Percentiles rank a stretch among this genome's conserved stretches.
Conservation (phyloP, 2,797 vertebrate genomes). For the Luscinia megarhynchos region DNA sequence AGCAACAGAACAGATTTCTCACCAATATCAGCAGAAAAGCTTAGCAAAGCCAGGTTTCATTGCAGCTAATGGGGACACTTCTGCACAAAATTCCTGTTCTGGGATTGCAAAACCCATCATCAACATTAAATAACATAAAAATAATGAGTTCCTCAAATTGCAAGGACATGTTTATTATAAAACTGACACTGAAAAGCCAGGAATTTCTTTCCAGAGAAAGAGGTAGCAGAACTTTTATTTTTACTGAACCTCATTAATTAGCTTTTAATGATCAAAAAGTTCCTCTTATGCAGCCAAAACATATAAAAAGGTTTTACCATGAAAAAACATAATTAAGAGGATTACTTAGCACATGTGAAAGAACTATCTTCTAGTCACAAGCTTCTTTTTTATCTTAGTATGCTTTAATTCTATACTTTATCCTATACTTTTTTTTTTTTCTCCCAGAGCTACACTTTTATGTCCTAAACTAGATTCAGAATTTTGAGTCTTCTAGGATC, state of each 20-base stretch:
- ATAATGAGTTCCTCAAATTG: background rate
- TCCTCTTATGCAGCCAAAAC: background rate
- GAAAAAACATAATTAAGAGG: background rate
- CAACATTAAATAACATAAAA: background rate
- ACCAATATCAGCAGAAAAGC: background rate
- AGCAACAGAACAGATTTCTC: background rate
- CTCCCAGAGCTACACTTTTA: conserved; percentile 34
- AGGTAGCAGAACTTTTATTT: background rate
- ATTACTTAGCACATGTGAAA: background rate
- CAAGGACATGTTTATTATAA: background rate
- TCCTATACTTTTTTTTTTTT: background rate
- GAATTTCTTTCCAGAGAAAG: background rate
- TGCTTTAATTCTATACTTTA: background rate
- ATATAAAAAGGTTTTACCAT: background rate
- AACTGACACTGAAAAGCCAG: background rate
- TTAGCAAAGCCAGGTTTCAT: background rate
- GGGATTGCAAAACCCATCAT: background rate
- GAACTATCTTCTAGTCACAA: background rate
- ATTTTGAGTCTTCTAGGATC: background rate
- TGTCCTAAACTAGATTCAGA: conserved; percentile 13
- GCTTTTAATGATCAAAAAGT: background rate
- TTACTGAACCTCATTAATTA: background rate
- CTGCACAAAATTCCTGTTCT: background rate
- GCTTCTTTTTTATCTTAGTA: background rate
- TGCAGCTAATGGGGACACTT: background rate